These are phyloP conservation scores for Calephelis nemesis DNA, from an alignment of 1,140 invertebrate genomes.

Conservation along the genomic window DNA sequence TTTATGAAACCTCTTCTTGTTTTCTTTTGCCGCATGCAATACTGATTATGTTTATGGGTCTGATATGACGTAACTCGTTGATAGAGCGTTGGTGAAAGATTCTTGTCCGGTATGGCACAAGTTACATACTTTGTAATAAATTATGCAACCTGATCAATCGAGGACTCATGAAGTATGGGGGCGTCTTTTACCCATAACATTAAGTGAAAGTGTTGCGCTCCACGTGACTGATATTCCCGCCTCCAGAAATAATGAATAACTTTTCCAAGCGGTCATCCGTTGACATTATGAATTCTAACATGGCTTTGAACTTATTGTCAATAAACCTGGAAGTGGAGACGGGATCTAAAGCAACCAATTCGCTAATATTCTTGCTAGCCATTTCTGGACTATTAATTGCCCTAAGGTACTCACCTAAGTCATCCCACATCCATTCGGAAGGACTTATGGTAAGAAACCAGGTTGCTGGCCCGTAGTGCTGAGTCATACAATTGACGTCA, in stretches of 20 bases:
- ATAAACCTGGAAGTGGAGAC: constrained; percentile 22
- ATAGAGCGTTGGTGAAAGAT: constrained; percentile 19
- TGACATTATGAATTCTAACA: constrained; percentile 48
- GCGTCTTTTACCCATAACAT: constrained; percentile 50
- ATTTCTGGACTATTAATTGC: constrained; percentile 38
- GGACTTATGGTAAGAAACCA: constrained; percentile 65
- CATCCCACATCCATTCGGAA: constrained; percentile 51
- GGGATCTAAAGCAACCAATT: constrained; percentile 33
- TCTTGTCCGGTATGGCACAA: constrained; percentile 30
- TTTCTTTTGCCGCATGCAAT: constrained; percentile 23
- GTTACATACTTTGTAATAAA: constrained; percentile 58
- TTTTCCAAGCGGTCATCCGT: constrained; percentile 42
- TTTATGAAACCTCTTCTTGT: constrained; percentile 17
- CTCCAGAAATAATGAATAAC: constrained; percentile 30
- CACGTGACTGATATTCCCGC: constrained; percentile 46
- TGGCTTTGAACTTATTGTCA: constrained; percentile 20
- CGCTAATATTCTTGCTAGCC: constrained; percentile 49
- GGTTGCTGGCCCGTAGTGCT: background rate
- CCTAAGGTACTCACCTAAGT: constrained; percentile 46
- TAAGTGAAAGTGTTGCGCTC: constrained; percentile 52
- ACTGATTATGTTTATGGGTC: constrained; percentile 19
- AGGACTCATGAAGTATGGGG: constrained; percentile 33
- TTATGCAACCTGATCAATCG: constrained; percentile 42
- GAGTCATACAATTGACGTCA: no score
- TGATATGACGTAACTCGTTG: constrained; percentile 21